A percentile compares a stretch with the other conserved stretches of the same genome.
These are phyloP conservation scores for Crotalus helleri DNA, from an alignment of 2,113 vertebrate species.

Conservation along the genomic window DNA sequence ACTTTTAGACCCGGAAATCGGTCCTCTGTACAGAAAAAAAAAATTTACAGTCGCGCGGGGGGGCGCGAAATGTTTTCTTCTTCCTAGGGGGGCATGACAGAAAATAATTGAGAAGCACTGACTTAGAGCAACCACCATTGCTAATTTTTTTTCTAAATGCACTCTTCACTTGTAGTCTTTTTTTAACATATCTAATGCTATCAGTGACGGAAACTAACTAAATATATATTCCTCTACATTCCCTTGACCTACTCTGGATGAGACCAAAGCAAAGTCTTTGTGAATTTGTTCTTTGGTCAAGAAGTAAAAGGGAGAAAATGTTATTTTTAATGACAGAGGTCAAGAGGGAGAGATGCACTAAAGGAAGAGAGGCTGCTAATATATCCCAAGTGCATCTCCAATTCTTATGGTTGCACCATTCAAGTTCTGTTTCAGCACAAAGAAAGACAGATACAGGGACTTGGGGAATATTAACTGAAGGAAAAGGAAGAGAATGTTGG, in stretches of 20 bases:
- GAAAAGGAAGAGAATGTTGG: background rate
- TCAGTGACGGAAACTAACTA: background rate
- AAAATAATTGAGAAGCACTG: too few species aligned
- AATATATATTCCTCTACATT: background rate
- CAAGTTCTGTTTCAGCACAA: background rate
- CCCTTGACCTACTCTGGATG: background rate
- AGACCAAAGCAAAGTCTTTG: background rate
- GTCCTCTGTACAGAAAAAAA: too few species aligned
- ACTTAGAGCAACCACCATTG: background rate
- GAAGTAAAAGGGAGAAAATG: background rate
- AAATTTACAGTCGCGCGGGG: too few species aligned
- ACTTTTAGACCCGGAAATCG: too few species aligned
- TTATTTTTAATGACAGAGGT: background rate
- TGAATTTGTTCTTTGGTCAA: background rate
- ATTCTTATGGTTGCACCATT: background rate
- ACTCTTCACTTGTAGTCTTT: background rate
- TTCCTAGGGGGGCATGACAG: too few species aligned
- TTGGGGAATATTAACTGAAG: too few species aligned
- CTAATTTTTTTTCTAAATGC: background rate
- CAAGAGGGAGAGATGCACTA: background rate
- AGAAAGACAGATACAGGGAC: too few species aligned
- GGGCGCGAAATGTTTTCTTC: too few species aligned
- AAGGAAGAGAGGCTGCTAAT: background rate
- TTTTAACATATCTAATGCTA: background rate
- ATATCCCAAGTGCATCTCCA: background rate